These are phyloP conservation scores for Lypha dubia DNA, from an alignment of 2,888 invertebrate genomes.

Conservation along the genomic window DNA sequence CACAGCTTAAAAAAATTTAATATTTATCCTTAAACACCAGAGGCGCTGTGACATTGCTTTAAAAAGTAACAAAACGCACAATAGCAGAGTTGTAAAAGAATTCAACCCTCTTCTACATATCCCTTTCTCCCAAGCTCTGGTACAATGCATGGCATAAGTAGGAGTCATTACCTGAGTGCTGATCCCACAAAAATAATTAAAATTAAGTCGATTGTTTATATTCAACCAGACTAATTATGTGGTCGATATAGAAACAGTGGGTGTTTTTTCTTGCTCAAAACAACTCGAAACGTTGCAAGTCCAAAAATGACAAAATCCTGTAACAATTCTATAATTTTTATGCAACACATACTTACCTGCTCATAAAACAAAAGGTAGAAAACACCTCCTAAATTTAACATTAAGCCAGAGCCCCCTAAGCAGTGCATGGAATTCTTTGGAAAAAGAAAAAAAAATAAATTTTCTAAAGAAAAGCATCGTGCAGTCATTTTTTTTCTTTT, in stretches of 20 bases:
- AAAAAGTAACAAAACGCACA: too few relatives aligned
- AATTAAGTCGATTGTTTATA: conserved; percentile 15
- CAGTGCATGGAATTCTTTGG: conserved; percentile 39
- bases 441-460: conserved; percentile 41
- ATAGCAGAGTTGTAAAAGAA: too few relatives aligned
- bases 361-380: conserved; percentile 13
- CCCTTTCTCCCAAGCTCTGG: too few relatives aligned
- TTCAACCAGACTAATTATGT: conserved; percentile 71
- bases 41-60: too few relatives aligned
- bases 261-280: conserved; percentile 50
- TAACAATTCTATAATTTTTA: conserved; percentile 31
- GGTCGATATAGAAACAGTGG: conserved; percentile 70
- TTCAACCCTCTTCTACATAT: too few relatives aligned
- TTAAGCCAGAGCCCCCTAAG: background rate
- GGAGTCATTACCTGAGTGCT: too few relatives aligned
- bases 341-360: conserved; percentile 52
- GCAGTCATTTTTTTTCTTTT: conserved; percentile 52
- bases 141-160: background rate
- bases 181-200: background rate
- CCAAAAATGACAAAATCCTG: background rate
- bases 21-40: too few relatives aligned
- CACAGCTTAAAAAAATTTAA: too few relatives aligned
- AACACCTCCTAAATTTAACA: conserved; percentile 26
- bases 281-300: background rate
- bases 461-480: conserved; percentile 50